Conservation (phyloP, 1,140 invertebrate species). For the Anoplophora glabripennis region DNA sequence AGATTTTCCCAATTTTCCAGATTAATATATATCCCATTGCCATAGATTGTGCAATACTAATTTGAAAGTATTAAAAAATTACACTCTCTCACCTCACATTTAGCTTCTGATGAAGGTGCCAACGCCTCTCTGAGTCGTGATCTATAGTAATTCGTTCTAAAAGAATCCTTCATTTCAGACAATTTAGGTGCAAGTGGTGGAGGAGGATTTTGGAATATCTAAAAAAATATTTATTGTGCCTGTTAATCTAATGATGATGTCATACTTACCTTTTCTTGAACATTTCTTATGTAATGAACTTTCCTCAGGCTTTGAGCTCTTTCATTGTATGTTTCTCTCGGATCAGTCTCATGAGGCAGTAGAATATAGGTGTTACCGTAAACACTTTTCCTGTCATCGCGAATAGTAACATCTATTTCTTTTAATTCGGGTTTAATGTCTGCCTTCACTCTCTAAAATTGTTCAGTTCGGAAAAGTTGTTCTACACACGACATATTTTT, state of each 20-base stretch:
- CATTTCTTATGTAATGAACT: conserved; percentile 25
- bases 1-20: too few species aligned
- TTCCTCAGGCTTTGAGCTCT: conserved; percentile 12
- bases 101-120: conserved; percentile 11
- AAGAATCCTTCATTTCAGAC: conserved; percentile 42
- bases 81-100: conserved; percentile 27
- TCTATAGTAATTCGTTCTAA: conserved; percentile 17
- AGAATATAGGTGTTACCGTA: conserved; percentile 23
- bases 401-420: conserved; percentile 28
- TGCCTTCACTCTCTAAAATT: conserved; percentile 35
- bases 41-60: not conserved
- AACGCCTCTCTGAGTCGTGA: not conserved
- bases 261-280: conserved; percentile 36
- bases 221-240: not conserved
- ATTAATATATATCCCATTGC: too few species aligned
- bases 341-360: conserved; percentile 17
- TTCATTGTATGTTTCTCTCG: conserved; percentile 4
- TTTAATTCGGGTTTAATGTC: conserved; percentile 32
- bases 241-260: not conserved
- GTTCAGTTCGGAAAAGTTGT: conserved; percentile 6
- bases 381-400: conserved; percentile 29
- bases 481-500: not conserved
- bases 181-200: conserved; percentile 25
- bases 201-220: conserved; percentile 29
- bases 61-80: not conserved